Conservation (phyloP, 2,888 invertebrate genomes). For the Scotopteryx bipunctaria region DNA sequence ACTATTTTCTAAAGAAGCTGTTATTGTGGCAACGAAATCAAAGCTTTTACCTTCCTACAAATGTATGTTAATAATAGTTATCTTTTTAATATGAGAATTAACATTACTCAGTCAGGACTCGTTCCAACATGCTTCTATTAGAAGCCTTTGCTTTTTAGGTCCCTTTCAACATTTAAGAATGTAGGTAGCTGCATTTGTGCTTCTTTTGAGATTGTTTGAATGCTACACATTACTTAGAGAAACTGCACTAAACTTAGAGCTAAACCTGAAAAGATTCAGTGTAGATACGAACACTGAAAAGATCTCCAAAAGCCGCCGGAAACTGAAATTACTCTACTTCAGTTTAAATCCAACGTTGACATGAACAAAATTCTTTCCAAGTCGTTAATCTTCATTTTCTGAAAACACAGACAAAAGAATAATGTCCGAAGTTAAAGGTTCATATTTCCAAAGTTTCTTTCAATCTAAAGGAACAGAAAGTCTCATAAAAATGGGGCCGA, state of each 20-base stretch:
- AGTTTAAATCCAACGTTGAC: slow-evolving; percentile 23
- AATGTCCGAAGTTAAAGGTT: slow-evolving; percentile 34
- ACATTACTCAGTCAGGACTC: no score
- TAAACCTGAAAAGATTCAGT: no score
- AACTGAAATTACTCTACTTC: slow-evolving; percentile 22
- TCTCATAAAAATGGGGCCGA: slow-evolving; percentile 23
- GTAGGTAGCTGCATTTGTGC: no score
- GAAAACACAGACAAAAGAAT: slow-evolving; percentile 34
- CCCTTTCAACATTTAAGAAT: no score
- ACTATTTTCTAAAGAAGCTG: background rate
- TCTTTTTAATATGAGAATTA: no score
- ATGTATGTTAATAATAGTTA: no score
- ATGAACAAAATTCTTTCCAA: slow-evolving; percentile 24
- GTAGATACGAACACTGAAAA: slow-evolving; percentile 9
- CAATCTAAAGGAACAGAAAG: slow-evolving; percentile 26
- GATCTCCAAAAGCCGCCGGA: background rate
- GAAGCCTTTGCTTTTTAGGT: no score
- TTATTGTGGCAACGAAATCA: background rate
- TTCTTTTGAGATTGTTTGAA: no score
- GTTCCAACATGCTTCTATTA: no score
- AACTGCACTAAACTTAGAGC: background rate
- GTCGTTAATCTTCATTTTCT: slow-evolving; percentile 34
- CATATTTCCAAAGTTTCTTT: slow-evolving; percentile 31
- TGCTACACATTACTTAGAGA: background rate
- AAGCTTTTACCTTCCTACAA: background rate